phyloP scores from a whole-genome alignment of 2,797 vertebrate species.

The Poecile montanus region DNA sequence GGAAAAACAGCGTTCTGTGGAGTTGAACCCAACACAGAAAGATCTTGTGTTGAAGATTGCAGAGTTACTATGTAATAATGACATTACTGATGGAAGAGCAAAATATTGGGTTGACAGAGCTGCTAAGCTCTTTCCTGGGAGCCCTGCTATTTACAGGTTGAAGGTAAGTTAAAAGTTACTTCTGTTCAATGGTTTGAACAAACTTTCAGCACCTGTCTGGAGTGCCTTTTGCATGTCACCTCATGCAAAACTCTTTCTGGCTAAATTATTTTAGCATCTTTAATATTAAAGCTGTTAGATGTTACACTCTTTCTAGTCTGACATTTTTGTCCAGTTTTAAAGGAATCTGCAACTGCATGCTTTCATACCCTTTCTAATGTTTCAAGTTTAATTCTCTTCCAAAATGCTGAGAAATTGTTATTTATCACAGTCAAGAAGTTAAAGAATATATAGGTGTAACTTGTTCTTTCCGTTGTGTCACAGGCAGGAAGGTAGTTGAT shows the following conservation, averaged over 20 bases:
- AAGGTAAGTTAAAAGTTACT: slow-evolving; percentile 81
- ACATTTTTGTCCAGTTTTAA: background rate
- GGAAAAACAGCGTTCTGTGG: slow-evolving; percentile 88
- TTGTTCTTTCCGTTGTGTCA: background rate
- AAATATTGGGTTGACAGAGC: slow-evolving; percentile 97
- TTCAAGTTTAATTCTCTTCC: background rate
- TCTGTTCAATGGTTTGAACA: background rate
- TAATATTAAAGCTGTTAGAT: background rate
- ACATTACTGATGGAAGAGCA: slow-evolving; percentile 86
- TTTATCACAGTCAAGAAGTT: background rate
- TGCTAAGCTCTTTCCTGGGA: slow-evolving; percentile 89
- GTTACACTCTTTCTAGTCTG: background rate
- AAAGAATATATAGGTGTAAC: background rate
- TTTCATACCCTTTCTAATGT: background rate
- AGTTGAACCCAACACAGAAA: slow-evolving; percentile 92
- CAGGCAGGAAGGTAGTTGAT: background rate
- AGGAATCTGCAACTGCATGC: background rate
- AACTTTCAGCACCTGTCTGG: background rate
- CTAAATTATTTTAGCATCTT: background rate
- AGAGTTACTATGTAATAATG: slow-evolving; percentile 88
- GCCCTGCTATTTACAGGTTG: slow-evolving; percentile 87
- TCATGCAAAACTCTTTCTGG: background rate
- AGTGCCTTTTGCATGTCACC: background rate
- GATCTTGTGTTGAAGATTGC: slow-evolving; percentile 97
- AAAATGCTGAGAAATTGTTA: background rate